Evolutionary conservation across 2,888 invertebrate species (phyloP).

Genomic region (Asteroscopus sphinx): DNA sequence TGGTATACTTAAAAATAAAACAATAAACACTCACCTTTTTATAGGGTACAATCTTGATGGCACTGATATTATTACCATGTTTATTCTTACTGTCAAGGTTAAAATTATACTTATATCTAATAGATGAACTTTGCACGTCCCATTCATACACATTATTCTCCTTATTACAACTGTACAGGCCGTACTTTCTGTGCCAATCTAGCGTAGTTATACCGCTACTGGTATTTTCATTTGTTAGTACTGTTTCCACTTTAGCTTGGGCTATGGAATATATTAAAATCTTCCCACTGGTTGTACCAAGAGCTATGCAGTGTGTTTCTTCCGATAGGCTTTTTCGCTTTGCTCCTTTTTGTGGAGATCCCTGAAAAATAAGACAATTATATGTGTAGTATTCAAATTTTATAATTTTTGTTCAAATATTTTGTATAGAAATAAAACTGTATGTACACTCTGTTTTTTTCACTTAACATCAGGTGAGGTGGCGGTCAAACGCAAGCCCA

Average conservation of each 20-base stretch:
- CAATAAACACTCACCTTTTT: slow-evolving; percentile 74
- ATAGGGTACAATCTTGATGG: slow-evolving; percentile 90
- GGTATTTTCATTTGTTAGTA: slow-evolving; percentile 80
- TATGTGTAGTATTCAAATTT: background rate
- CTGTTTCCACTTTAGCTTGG: slow-evolving; percentile 91
- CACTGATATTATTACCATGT: slow-evolving; percentile 86
- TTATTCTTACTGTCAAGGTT: slow-evolving; percentile 92
- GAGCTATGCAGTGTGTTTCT: slow-evolving; percentile 89
- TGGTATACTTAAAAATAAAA: no score
- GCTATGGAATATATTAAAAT: slow-evolving; percentile 93
- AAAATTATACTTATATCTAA: slow-evolving; percentile 87
- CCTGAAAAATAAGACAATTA: slow-evolving; percentile 26
- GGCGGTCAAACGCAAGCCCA: no score
- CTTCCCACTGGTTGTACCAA: slow-evolving; percentile 93
- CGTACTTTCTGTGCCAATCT: slow-evolving; percentile 89
- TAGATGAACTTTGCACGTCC: slow-evolving; percentile 84
- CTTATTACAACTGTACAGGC: slow-evolving; percentile 87
- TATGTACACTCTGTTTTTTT: no score
- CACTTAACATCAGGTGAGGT: no score
- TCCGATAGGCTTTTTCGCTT: slow-evolving; percentile 73
- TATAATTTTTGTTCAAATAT: no score
- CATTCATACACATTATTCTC: slow-evolving; percentile 89
- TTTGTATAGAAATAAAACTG: no score
- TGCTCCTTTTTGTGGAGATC: slow-evolving; percentile 51
- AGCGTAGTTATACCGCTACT: slow-evolving; percentile 80